phyloP scores from a whole-genome alignment of 2,113 vertebrate species.

The Halichoerus grypus region DNA sequence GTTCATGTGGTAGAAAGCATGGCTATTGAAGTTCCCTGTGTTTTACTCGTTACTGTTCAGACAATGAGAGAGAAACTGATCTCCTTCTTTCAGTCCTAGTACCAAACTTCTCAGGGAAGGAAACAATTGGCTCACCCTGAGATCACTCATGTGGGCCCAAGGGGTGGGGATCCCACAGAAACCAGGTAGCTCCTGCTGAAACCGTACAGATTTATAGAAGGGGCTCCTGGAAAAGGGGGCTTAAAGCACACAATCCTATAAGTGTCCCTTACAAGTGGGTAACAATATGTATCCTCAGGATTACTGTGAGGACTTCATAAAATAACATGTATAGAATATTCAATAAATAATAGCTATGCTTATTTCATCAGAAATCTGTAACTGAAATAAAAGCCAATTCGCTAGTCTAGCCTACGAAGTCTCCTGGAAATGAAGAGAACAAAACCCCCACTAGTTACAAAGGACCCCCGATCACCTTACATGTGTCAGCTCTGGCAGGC shows the following conservation, averaged over 20 bases:
- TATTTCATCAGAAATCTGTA: not conserved
- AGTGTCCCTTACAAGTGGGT: not conserved
- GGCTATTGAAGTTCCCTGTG: not conserved
- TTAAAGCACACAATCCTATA: not conserved
- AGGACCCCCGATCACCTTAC: not conserved
- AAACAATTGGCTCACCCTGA: not conserved
- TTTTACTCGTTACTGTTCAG: not conserved
- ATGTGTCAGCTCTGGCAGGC: not conserved
- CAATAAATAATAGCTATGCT: not conserved
- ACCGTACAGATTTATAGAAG: not conserved
- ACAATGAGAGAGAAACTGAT: not conserved
- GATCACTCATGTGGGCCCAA: not conserved
- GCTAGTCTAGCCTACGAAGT: not conserved
- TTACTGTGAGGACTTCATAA: not conserved
- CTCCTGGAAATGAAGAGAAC: not conserved
- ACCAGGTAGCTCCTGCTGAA: not conserved
- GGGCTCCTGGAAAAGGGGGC: not conserved
- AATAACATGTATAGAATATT: not conserved
- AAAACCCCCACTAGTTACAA: not conserved
- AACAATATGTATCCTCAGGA: not conserved
- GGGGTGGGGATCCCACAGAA: not conserved
- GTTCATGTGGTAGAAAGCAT: not conserved
- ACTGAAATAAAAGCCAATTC: not conserved
- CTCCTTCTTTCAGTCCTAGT: not conserved
- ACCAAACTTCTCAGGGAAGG: not conserved